Conservation (phyloP, 2,797 vertebrate genomes). For the Urosaurus nigricauda region DNA sequence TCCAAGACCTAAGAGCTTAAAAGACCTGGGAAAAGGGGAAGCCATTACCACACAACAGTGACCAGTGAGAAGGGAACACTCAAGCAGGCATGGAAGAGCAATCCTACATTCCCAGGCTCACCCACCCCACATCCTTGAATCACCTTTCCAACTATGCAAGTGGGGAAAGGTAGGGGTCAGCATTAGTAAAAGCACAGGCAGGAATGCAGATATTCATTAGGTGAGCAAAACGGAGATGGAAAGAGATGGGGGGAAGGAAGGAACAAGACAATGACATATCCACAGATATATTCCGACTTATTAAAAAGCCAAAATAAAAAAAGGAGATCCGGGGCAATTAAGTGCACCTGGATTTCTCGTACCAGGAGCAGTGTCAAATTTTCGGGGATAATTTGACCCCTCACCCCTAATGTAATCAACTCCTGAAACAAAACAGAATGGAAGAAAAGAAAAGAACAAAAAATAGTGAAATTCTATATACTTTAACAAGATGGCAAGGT, state of each 20-base stretch:
- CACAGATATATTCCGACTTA: constrained; percentile 80
- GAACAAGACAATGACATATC: constrained; percentile 76
- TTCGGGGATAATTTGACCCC: constrained; percentile 92
- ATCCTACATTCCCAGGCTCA: too few species aligned
- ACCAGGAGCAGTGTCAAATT: constrained; percentile 97
- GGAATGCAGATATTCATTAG: constrained; percentile 61
- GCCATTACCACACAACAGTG: background rate
- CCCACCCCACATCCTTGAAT: background rate
- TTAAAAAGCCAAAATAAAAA: constrained; percentile 30
- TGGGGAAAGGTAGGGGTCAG: constrained; percentile 25
- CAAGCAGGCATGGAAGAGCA: background rate
- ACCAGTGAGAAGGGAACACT: background rate
- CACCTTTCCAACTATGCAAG: background rate
- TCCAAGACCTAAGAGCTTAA: too few species aligned
- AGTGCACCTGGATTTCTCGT: constrained; percentile 84
- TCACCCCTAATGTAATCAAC: constrained; percentile 94
- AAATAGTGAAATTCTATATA: constrained; percentile 74
- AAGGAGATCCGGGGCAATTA: constrained; percentile 77
- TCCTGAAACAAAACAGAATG: constrained; percentile 85
- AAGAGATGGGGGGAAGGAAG: background rate
- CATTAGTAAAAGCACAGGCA: constrained; percentile 72
- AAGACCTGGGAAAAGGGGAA: background rate
- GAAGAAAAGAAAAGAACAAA: constrained; percentile 73
- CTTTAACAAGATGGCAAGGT: constrained; percentile 45
- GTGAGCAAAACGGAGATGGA: constrained; percentile 40